Percentiles rank a stretch among this genome's conserved stretches.
These are phyloP conservation scores for Dugesia japonica DNA, from an alignment of 2,888 invertebrate species.

Conservation along the genomic window DNA sequence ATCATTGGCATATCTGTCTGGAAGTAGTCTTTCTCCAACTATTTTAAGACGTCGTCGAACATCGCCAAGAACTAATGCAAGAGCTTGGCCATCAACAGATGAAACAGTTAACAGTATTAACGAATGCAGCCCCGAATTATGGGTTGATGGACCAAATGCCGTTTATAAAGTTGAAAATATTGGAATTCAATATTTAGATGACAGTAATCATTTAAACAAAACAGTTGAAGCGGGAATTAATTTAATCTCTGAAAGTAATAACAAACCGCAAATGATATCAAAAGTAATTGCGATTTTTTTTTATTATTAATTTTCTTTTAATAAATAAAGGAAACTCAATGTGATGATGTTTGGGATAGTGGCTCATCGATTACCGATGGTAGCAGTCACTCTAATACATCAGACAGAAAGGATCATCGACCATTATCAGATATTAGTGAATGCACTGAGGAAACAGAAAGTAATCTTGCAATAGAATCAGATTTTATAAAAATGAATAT, in stretches of 20 bases:
- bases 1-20: neutral
- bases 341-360: slow-evolving; percentile 20
- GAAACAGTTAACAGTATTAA: neutral
- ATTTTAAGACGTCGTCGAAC: neutral
- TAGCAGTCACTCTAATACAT: neutral
- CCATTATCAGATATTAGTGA: slow-evolving; percentile 34
- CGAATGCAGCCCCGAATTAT: neutral
- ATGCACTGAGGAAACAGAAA: slow-evolving; percentile 31
- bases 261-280: neutral
- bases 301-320: no score
- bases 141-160: neutral
- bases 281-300: neutral
- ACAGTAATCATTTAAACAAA: neutral
- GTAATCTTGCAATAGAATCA: neutral
- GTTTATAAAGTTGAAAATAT: neutral
- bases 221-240: neutral
- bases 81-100: neutral
- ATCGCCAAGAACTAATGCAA: neutral
- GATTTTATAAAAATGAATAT: neutral
- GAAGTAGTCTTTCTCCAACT: neutral
- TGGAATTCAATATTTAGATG: neutral
- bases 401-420: slow-evolving; percentile 32
- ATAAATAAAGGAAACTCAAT: neutral
- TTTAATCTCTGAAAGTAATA: neutral
- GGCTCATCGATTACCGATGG: neutral